phyloP scores from a whole-genome alignment of 2,888 invertebrate genomes.

The Colletes collaris region DNA sequence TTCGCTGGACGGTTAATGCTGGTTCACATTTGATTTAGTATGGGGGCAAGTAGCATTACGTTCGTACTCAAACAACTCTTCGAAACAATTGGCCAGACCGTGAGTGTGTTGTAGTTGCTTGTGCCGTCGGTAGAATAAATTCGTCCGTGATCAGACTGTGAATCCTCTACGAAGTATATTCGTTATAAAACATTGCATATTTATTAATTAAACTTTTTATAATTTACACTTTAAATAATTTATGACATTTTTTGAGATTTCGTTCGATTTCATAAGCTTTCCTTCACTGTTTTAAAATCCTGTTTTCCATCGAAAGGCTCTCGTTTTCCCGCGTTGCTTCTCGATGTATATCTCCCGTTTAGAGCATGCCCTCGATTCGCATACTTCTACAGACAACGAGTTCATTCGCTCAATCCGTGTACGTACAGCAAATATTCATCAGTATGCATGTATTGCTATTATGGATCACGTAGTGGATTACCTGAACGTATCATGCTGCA shows the following conservation, averaged over 20 bases:
- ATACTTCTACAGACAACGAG: background rate
- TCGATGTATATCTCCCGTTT: no score
- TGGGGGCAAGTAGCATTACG: background rate
- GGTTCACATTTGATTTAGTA: constrained; percentile 6
- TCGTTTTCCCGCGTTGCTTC: no score
- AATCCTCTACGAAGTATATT: background rate
- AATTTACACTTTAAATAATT: no score
- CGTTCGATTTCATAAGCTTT: no score
- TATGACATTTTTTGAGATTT: no score
- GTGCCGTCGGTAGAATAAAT: background rate
- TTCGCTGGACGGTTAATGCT: no score
- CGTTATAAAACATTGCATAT: no score
- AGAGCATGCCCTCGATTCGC: background rate
- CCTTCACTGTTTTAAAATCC: no score
- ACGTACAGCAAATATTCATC: constrained; percentile 25
- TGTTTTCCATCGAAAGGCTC: no score
- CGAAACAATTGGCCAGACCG: constrained; percentile 22
- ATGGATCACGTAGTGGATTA: constrained; percentile 59
- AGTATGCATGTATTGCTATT: constrained; percentile 46
- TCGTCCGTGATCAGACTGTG: constrained; percentile 13
- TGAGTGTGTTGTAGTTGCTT: background rate
- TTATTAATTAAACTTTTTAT: no score
- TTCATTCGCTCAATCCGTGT: background rate
- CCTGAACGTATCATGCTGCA: constrained; percentile 39
- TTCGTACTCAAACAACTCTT: background rate